These are phyloP conservation scores for Eptatretus atami DNA, from an alignment of 2,797 vertebrate genomes.

Conservation along the genomic window DNA sequence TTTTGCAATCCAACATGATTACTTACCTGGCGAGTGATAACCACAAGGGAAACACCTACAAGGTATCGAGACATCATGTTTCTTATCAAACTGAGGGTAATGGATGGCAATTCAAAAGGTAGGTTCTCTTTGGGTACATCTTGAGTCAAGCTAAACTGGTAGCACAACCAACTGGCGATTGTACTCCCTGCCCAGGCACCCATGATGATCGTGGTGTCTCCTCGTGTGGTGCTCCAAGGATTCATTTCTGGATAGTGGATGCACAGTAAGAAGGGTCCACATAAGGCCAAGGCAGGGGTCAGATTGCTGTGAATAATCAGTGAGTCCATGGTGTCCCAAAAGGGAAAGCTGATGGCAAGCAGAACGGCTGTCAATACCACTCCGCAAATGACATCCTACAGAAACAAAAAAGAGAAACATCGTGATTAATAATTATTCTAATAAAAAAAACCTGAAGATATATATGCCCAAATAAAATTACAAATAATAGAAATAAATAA, in stretches of 20 bases:
- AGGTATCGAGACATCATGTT: conserved; percentile 16
- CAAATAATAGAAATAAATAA: no score
- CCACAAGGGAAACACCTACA: conserved; percentile 21
- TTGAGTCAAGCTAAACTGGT: conserved; percentile 16
- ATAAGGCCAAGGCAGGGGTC: conserved; percentile 24
- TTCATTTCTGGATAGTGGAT: conserved; percentile 51
- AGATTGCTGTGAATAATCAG: conserved; percentile 29
- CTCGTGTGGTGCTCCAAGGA: conserved; percentile 52
- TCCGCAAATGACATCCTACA: conserved; percentile 58
- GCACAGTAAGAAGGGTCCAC: conserved; percentile 29
- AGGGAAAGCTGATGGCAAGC: conserved; percentile 25
- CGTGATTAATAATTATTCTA: no score
- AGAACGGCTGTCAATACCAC: conserved; percentile 23
- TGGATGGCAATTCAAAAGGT: conserved; percentile 16
- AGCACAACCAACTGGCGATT: conserved; percentile 43
- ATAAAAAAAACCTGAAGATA: no score
- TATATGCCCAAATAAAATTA: no score
- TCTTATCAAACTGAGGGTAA: conserved; percentile 10
- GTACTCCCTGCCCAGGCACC: conserved; percentile 29
- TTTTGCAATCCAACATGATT: no score
- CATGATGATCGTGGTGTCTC: conserved; percentile 52
- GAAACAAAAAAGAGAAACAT: conserved; percentile 8
- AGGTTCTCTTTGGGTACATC: conserved; percentile 10
- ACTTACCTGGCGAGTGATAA: conserved; percentile 21
- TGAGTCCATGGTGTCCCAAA: conserved; percentile 35